These are phyloP conservation scores for Mirounga angustirostris DNA, from an alignment of 2,113 vertebrate species.

Conservation along the genomic window DNA sequence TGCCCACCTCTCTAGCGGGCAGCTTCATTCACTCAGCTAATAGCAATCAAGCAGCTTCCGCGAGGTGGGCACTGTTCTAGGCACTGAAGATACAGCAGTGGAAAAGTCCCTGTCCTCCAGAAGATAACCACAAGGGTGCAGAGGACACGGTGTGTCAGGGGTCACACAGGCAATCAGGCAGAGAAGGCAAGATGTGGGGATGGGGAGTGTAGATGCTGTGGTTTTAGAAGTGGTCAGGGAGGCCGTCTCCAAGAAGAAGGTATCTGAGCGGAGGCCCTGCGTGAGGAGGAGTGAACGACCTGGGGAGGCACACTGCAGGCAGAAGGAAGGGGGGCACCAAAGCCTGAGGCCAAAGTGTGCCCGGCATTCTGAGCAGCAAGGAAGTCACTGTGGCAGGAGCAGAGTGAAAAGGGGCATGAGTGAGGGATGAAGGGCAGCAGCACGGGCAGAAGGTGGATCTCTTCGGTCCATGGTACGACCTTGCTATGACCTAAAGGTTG, in stretches of 20 bases:
- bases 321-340: background rate
- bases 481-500: background rate
- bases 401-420: background rate
- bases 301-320: background rate
- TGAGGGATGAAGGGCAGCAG: background rate
- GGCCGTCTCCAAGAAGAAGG: background rate
- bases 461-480: background rate
- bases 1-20: background rate
- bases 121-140: background rate
- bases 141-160: background rate
- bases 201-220: too few species aligned
- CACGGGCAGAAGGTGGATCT: background rate
- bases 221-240: background rate
- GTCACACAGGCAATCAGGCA: background rate
- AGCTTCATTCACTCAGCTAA: background rate
- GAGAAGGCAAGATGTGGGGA: background rate
- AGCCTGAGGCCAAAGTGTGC: background rate
- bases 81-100: background rate
- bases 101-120: background rate
- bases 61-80: background rate
- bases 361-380: background rate
- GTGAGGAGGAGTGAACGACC: background rate
- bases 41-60: background rate
- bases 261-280: background rate
- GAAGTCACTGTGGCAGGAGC: background rate